phyloP scores from a whole-genome alignment of 1,140 invertebrate genomes.

The Rhyzopertha dominica region DNA sequence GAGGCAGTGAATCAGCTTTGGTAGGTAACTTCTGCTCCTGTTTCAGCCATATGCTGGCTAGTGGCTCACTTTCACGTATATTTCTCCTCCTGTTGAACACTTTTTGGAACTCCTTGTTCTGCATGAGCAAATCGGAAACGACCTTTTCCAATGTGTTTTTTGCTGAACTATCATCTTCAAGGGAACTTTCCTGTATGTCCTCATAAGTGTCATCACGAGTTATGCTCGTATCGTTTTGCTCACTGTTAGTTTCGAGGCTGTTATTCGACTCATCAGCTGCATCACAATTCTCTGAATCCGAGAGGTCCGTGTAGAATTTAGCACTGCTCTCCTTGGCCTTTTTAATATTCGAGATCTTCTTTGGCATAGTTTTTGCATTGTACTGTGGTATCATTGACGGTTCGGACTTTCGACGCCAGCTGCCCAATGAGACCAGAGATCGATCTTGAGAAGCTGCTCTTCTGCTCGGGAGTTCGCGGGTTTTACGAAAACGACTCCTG shows the following conservation, averaged over 20 bases:
- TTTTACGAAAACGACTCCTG: slow-evolving; percentile 46
- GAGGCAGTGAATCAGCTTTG: slow-evolving; percentile 72
- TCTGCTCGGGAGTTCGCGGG: slow-evolving; percentile 33
- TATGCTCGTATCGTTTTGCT: slow-evolving; percentile 9
- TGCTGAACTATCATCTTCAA: slow-evolving; percentile 39
- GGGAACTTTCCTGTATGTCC: slow-evolving; percentile 40
- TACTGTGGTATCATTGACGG: slow-evolving; percentile 54
- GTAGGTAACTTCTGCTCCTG: slow-evolving; percentile 43
- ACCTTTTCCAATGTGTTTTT: slow-evolving; percentile 66
- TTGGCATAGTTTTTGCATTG: slow-evolving; percentile 60
- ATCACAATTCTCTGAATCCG: slow-evolving; percentile 53
- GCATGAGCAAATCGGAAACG: slow-evolving; percentile 75
- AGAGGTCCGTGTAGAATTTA: slow-evolving; percentile 62
- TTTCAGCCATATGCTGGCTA: slow-evolving; percentile 48
- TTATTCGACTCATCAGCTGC: slow-evolving; percentile 59
- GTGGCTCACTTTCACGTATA: slow-evolving; percentile 47
- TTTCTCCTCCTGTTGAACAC: slow-evolving; percentile 62
- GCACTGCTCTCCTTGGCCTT: slow-evolving; percentile 57
- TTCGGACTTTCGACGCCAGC: slow-evolving; percentile 68
- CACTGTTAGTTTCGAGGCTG: slow-evolving; percentile 45
- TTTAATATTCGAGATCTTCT: slow-evolving; percentile 60
- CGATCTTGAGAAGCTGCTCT: slow-evolving; percentile 38
- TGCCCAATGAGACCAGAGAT: slow-evolving; percentile 51
- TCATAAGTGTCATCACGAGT: slow-evolving; percentile 21
- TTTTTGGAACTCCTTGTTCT: slow-evolving; percentile 77